These are phyloP conservation scores for Mesochorus sp. DNA, from an alignment of 2,888 invertebrate species.

Conservation along the genomic window DNA sequence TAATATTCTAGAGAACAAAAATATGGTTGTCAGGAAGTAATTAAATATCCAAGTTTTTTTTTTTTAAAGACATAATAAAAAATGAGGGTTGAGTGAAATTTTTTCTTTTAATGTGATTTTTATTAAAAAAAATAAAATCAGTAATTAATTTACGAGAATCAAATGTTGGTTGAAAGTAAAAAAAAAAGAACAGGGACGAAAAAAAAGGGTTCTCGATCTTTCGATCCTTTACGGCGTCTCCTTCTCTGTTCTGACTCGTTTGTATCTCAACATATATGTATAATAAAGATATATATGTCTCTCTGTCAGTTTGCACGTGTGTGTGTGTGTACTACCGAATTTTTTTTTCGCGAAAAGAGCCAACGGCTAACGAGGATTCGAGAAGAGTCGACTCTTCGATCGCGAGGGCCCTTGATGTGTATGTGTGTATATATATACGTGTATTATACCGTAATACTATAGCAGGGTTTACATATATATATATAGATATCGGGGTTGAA, in stretches of 20 bases:
- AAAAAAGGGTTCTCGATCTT: neutral
- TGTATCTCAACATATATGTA: too few relatives aligned
- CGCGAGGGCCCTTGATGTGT: neutral
- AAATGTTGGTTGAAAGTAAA: neutral
- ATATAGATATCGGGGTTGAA: too few relatives aligned
- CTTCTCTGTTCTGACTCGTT: neutral
- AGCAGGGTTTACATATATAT: neutral
- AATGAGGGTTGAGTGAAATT: too few relatives aligned
- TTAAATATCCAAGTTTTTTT: too few relatives aligned
- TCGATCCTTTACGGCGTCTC: neutral
- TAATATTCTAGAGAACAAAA: too few relatives aligned
- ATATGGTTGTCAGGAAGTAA: too few relatives aligned
- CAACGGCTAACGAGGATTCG: constrained; percentile 42
- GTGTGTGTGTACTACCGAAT: neutral
- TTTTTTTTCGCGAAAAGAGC: constrained; percentile 20
- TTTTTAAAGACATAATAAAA: too few relatives aligned
- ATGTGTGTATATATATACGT: neutral
- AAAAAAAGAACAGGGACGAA: neutral
- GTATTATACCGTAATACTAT: neutral
- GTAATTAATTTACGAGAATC: too few relatives aligned
- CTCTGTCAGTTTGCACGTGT: neutral
- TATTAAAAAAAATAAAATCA: neutral
- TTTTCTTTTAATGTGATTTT: too few relatives aligned
- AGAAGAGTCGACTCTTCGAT: neutral
- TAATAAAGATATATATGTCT: neutral